Evolutionary conservation across 2,113 vertebrate species (phyloP), one percentile per base, ranked within the genome.

Genomic region (Centrocercus urophasianus): DNA sequence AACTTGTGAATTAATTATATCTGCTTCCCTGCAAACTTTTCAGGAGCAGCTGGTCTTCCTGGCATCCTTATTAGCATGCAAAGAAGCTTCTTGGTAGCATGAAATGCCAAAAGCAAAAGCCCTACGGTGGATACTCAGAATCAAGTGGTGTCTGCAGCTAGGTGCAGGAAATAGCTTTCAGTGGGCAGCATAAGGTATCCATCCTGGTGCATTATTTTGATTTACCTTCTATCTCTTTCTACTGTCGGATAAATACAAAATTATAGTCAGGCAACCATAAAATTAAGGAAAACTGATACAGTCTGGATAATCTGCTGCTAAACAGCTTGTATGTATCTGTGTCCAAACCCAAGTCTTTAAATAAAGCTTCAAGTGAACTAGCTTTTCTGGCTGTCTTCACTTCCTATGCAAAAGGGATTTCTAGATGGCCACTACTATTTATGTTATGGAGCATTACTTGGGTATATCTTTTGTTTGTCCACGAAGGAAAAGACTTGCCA

Each of bases 1-100:
- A 94, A 63, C 81, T 87, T 89, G 94, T 93, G 89, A 93, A 94
- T 95, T 96, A 92, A 93, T 94, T 93, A 82, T 91, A 77, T 86
- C 69, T 89, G 77, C 83, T 52, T 91, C 69, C 57, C 71, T 87
- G 75, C 63, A 89, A 93, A 91, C 84, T 70, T 69, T 84, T 86
- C 42, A 80, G 60, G 82, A 93, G 92, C 87, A 89, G 92, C 89
- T 93, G 60, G 77, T 83, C 76, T 75, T 92, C 83, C 83, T 90
- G 76, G 86, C 90, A 84, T 94, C 89, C 91, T 95, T 88, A 91
- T 91, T 91, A 95, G 73, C 73, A 50, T 79, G 92, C 74, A 59
- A 86, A 91, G 83, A 71, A 90, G 32, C 69, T 95, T 84, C 83
- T 95, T 86, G 48, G 81, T 75, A 81, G 57, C 48, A 61, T 70